phyloP scores from a whole-genome alignment of 2,113 vertebrate species.

The Potamarius usumacintae region DNA sequence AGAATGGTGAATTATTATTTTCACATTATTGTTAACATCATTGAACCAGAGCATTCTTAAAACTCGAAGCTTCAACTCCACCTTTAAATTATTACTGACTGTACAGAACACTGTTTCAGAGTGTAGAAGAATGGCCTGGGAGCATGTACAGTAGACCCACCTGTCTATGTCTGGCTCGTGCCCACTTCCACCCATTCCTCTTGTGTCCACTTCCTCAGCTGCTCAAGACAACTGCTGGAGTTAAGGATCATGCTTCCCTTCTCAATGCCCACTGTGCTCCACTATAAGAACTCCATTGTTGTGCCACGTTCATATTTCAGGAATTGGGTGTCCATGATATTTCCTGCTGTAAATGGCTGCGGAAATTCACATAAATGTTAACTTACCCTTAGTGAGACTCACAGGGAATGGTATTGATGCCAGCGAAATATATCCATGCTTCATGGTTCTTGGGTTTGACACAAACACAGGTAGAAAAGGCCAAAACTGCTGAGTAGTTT shows the following conservation, averaged over 20 bases:
- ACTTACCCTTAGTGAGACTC: slow-evolving; percentile 7
- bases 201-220: slow-evolving; percentile 55
- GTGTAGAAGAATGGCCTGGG: neutral
- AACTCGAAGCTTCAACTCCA: neutral
- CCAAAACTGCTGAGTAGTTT: neutral
- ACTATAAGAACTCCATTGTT: slow-evolving; percentile 53
- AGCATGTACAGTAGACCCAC: slow-evolving; percentile 40
- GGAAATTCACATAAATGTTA: slow-evolving; percentile 23
- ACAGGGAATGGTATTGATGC: neutral
- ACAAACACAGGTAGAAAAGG: neutral
- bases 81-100: neutral
- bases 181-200: slow-evolving; percentile 37
- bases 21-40: neutral
- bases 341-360: slow-evolving; percentile 43
- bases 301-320: slow-evolving; percentile 43
- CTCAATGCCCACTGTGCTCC: slow-evolving; percentile 25
- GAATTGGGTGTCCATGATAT: slow-evolving; percentile 29
- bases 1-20: neutral
- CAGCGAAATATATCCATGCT: slow-evolving; percentile 8
- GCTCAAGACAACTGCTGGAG: slow-evolving; percentile 54
- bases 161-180: slow-evolving; percentile 52
- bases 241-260: slow-evolving; percentile 45
- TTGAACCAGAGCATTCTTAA: slow-evolving; percentile 2
- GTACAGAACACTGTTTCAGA: neutral
- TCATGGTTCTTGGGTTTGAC: neutral